A percentile compares a stretch with the other conserved stretches of the same genome.
Conservation (phyloP, 2,113 vertebrate genomes). For the Ancistrus triradiatus region DNA sequence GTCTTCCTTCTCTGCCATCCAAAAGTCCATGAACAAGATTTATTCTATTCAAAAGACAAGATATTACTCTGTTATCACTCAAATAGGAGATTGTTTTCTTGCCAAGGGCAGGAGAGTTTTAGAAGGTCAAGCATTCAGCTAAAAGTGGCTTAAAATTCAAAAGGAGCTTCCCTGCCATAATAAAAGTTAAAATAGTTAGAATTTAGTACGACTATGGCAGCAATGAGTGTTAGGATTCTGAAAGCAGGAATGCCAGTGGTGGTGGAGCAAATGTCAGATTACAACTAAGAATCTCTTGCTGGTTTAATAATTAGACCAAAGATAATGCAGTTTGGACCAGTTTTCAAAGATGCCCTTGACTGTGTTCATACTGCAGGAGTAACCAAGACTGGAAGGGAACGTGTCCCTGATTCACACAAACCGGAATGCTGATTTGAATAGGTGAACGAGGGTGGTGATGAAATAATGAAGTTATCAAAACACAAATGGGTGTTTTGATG, state of each 20-base stretch:
- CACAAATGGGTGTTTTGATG: too few relatives aligned
- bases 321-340: not conserved
- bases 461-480: slow-evolving; percentile 3
- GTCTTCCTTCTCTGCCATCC: not conserved
- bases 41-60: slow-evolving; percentile 4
- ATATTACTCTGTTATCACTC: slow-evolving; percentile 15
- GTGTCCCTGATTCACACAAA: slow-evolving; percentile 1
- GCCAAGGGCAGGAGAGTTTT: not conserved
- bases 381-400: not conserved
- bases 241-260: slow-evolving; percentile 20
- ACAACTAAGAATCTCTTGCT: not conserved
- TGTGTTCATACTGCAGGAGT: not conserved
- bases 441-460: slow-evolving; percentile 2
- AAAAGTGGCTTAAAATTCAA: slow-evolving; percentile 10
- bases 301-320: slow-evolving; percentile 13
- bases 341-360: slow-evolving; percentile 6
- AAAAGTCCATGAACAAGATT: not conserved
- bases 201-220: not conserved
- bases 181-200: slow-evolving; percentile 13
- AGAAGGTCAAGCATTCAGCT: slow-evolving; percentile 26
- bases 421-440: slow-evolving; percentile 5
- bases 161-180: not conserved
- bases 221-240: not conserved
- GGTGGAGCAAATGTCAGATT: slow-evolving; percentile 14
- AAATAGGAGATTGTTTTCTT: not conserved